These are phyloP conservation scores for Myxocyprinus asiaticus DNA, from an alignment of 2,113 vertebrate genomes.

Conservation along the genomic window DNA sequence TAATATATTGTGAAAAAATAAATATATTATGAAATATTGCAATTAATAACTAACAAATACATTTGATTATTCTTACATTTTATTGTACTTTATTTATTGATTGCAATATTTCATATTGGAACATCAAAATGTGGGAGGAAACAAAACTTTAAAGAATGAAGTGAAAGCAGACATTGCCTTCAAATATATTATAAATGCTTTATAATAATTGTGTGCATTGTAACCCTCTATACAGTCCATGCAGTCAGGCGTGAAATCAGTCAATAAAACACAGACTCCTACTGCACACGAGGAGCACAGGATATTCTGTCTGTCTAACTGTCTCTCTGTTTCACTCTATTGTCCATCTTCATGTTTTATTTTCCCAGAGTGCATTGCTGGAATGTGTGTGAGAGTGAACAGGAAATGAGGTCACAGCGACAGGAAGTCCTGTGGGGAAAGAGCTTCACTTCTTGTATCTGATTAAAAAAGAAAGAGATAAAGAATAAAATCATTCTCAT, in stretches of 20 bases:
- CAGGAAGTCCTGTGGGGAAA: slow-evolving; percentile 23
- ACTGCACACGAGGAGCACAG: not conserved
- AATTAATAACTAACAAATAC: no score
- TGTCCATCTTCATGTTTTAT: not conserved
- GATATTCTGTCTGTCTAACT: not conserved
- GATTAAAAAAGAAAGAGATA: not conserved
- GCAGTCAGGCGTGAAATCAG: not conserved
- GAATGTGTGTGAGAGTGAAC: slow-evolving; percentile 15
- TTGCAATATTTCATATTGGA: no score
- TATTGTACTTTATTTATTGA: no score
- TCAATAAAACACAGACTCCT: not conserved
- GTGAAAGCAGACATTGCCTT: no score
- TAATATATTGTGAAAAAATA: no score
- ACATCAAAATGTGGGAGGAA: no score
- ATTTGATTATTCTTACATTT: no score
- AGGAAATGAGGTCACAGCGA: slow-evolving; percentile 37
- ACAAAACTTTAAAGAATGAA: no score
- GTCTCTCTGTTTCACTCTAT: not conserved
- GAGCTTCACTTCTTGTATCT: not conserved
- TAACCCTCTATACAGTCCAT: not conserved
- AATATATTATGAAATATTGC: no score
- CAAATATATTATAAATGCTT: no score
- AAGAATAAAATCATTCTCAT: not conserved
- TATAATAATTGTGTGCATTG: not conserved
- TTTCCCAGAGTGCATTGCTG: slow-evolving; percentile 16